A percentile compares a stretch with the other conserved stretches of the same genome.
Evolutionary conservation across 2,113 vertebrate species (phyloP).

Genomic region (Gymnarchus niloticus): DNA sequence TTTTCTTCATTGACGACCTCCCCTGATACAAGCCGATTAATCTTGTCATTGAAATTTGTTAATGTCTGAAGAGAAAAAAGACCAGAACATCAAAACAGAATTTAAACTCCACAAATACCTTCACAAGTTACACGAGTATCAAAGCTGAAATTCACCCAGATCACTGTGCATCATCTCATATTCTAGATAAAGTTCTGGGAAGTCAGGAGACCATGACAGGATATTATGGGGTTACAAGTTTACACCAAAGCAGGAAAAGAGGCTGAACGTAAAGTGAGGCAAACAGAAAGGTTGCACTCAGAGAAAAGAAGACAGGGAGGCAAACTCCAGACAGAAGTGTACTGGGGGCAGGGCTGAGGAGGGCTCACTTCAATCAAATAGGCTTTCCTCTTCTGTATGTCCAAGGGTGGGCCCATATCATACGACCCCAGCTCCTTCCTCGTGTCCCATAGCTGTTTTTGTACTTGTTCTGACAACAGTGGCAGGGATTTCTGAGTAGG

Average conservation of each 20-base stretch:
- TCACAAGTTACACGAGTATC: background rate
- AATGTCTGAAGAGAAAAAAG: conserved; percentile 24
- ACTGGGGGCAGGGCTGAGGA: background rate
- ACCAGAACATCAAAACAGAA: background rate
- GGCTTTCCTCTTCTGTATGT: conserved; percentile 18
- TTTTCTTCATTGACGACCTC: conserved; percentile 22
- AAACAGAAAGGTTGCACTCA: too few relatives aligned
- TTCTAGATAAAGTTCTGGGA: background rate
- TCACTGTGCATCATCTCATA: background rate
- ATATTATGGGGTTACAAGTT: background rate
- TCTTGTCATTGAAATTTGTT: conserved; percentile 31
- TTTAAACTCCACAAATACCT: background rate
- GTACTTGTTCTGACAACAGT: conserved; percentile 33
- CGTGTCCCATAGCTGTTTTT: conserved; percentile 32
- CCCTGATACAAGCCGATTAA: conserved; percentile 25
- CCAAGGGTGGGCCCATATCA: conserved; percentile 30
- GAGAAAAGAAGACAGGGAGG: too few relatives aligned
- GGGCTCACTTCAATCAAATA: background rate
- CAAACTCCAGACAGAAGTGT: background rate
- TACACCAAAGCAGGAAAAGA: background rate
- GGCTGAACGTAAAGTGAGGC: background rate
- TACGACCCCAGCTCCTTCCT: conserved; percentile 22
- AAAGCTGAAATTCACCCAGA: background rate
- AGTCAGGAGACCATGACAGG: background rate
- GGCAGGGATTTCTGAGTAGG: conserved; percentile 33